A percentile compares a stretch with the other conserved stretches of the same genome.
These are phyloP conservation scores for Daphoenositta chrysoptera DNA, from an alignment of 2,113 vertebrate species.

Conservation along the genomic window DNA sequence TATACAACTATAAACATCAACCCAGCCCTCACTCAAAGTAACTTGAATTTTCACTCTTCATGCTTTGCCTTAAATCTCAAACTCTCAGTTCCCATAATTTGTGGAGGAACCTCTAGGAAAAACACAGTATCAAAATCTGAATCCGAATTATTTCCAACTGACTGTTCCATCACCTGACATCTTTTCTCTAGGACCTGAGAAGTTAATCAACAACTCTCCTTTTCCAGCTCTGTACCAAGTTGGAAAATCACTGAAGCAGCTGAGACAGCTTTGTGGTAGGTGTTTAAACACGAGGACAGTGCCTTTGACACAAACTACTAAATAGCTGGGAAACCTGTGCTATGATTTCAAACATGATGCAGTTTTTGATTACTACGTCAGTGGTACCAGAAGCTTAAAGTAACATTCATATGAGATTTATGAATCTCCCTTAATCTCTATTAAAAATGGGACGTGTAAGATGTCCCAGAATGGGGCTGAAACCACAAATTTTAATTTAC, in stretches of 20 bases:
- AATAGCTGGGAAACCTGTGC: background rate
- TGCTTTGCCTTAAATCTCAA: background rate
- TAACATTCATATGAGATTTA: background rate
- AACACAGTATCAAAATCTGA: background rate
- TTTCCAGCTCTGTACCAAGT: background rate
- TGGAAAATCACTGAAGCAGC: background rate
- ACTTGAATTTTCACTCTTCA: background rate
- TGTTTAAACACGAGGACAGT: background rate
- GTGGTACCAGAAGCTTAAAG: background rate
- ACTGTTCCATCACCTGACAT: background rate
- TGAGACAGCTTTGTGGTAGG: background rate
- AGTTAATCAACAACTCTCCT: background rate
- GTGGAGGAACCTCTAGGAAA: background rate
- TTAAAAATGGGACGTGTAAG: background rate
- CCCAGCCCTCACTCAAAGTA: background rate
- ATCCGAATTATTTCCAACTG: background rate
- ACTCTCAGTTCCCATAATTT: background rate
- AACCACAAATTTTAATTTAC: background rate
- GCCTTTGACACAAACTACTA: background rate
- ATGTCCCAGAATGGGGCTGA: background rate
- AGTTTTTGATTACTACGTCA: background rate
- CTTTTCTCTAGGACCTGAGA: background rate
- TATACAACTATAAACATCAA: background rate
- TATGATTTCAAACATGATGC: background rate
- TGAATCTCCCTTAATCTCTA: background rate